phyloP scores from a whole-genome alignment of 1,140 invertebrate genomes.

The Gonioctena quinquepunctata region DNA sequence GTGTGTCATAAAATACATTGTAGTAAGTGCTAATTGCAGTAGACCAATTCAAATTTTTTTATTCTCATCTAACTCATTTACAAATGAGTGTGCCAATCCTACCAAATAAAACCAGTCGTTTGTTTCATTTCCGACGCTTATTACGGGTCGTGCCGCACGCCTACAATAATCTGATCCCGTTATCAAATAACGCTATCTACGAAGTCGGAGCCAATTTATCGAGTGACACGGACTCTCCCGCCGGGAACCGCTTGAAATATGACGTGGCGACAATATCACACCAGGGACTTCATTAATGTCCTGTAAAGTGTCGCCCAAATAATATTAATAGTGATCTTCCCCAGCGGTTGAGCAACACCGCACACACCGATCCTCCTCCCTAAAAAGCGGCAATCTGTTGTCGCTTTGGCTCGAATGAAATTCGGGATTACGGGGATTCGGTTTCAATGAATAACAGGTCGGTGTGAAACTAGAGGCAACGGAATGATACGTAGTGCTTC shows the following conservation, averaged over 20 bases:
- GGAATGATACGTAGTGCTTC: too few relatives aligned
- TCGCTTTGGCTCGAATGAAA: neutral
- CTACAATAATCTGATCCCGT: conserved; percentile 14
- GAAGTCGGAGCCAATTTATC: conserved; percentile 50
- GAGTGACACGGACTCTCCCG: conserved; percentile 42
- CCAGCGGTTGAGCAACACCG: neutral
- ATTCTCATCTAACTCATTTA: too few relatives aligned
- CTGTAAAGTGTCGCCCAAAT: conserved; percentile 56
- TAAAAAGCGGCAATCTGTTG: conserved; percentile 18
- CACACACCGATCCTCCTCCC: neutral
- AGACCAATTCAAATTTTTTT: too few relatives aligned
- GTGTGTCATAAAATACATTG: too few relatives aligned
- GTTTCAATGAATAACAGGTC: conserved; percentile 13
- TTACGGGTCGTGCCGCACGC: too few relatives aligned
- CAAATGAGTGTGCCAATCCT: too few relatives aligned
- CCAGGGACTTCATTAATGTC: conserved; percentile 57
- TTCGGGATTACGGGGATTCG: conserved; percentile 9
- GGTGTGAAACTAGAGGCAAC: neutral
- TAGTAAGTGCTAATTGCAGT: too few relatives aligned
- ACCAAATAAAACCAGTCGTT: too few relatives aligned
- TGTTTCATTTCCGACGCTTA: too few relatives aligned
- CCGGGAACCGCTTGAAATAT: conserved; percentile 49
- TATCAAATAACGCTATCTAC: conserved; percentile 32
- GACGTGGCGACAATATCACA: conserved; percentile 55
- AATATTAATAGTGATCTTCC: conserved; percentile 55